Evolutionary conservation across 92 coral and sea anemone genomes (phyloP).

Genomic region (Pocillopora meandrina): DNA sequence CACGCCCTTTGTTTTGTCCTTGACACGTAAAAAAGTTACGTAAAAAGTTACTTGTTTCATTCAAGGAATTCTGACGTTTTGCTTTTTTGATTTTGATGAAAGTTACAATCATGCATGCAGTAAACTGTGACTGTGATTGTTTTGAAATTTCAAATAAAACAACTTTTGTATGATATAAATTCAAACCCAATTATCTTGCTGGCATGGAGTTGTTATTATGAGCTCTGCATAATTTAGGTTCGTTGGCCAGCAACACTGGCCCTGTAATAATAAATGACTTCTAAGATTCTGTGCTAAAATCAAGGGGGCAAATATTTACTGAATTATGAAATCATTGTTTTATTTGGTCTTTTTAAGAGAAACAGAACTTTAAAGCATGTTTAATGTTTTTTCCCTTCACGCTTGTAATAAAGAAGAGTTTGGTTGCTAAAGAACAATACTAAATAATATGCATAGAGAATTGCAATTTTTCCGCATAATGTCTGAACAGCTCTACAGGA

Average conservation of each 20-base stretch:
- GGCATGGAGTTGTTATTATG: background rate
- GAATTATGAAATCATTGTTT: background rate
- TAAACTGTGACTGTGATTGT: too few relatives aligned
- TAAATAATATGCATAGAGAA: background rate
- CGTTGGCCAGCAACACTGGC: background rate
- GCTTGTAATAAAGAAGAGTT: too few relatives aligned
- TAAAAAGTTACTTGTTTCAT: background rate
- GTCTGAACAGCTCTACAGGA: too few relatives aligned
- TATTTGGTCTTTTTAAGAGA: background rate
- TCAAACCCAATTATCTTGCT: background rate
- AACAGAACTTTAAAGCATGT: too few relatives aligned
- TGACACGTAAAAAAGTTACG: background rate
- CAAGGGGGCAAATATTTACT: background rate
- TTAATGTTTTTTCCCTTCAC: too few relatives aligned
- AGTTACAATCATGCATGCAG: too few relatives aligned
- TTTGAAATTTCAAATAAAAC: background rate
- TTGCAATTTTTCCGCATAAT: background rate
- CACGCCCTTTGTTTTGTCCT: background rate
- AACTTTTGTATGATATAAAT: background rate
- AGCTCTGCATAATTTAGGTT: slow-evolving; percentile 29
- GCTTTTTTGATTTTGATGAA: background rate
- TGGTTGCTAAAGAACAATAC: too few relatives aligned
- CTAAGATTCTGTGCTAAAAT: background rate
- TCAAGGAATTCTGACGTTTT: background rate
- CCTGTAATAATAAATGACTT: background rate